These are phyloP conservation scores for Paguma larvata DNA, from an alignment of 2,797 vertebrate species.

Conservation along the genomic window DNA sequence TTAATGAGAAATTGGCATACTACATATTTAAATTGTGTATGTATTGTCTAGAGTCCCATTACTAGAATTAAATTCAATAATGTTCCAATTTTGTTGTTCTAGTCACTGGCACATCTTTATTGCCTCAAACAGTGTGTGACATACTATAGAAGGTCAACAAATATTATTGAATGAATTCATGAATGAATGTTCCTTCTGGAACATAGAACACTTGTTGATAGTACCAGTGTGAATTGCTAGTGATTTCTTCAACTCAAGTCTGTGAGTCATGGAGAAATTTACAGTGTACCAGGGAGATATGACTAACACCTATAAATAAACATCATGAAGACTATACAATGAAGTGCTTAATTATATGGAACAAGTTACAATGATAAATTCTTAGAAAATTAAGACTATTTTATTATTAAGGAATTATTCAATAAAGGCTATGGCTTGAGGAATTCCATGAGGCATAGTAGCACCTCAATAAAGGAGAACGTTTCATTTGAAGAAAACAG, in stretches of 20 bases:
- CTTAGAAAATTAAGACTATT: background rate
- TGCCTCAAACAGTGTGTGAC: background rate
- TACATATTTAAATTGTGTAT: background rate
- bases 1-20: background rate
- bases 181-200: background rate
- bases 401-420: conserved; percentile 48
- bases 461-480: background rate
- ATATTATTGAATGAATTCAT: conserved; percentile 34
- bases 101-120: background rate
- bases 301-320: background rate
- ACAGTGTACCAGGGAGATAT: background rate
- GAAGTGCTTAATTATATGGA: background rate
- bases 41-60: background rate
- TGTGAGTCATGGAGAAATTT: background rate
- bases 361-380: conserved; percentile 47
- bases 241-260: background rate
- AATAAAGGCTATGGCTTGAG: background rate
- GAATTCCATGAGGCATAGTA: conserved; percentile 4
- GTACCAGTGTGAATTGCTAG: background rate
- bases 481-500: background rate
- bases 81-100: background rate
- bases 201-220: background rate
- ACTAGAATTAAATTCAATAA: background rate
- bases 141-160: background rate
- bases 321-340: background rate